These are phyloP conservation scores for Monochamus alternatus DNA, from an alignment of 2,888 invertebrate species.

Conservation along the genomic window DNA sequence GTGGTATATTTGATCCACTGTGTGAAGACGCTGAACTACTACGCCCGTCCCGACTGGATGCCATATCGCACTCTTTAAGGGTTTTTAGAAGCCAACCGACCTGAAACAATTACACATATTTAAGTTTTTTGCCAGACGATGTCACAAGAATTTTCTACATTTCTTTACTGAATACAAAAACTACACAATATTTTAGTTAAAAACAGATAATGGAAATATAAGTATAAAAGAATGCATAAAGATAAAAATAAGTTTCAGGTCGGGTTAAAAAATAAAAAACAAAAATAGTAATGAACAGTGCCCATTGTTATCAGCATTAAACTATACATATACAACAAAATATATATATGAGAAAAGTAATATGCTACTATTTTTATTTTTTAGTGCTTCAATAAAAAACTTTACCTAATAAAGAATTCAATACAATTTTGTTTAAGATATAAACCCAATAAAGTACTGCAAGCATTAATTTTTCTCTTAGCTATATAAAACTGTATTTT, in stretches of 20 bases:
- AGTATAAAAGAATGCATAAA: constrained; percentile 19
- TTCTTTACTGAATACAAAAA: too few relatives aligned
- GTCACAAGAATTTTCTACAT: too few relatives aligned
- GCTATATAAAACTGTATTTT: too few relatives aligned
- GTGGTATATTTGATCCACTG: constrained; percentile 67
- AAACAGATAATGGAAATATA: too few relatives aligned
- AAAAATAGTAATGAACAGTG: constrained; percentile 12
- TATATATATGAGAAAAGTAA: neutral
- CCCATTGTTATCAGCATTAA: too few relatives aligned
- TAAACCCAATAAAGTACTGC: too few relatives aligned
- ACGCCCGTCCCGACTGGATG: constrained; percentile 70
- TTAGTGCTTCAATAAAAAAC: neutral
- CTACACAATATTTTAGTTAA: too few relatives aligned
- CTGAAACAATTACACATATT: constrained; percentile 72
- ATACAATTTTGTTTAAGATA: too few relatives aligned
- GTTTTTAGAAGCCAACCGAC: constrained; percentile 66
- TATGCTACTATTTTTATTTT: constrained; percentile 1
- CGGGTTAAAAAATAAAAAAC: constrained; percentile 54
- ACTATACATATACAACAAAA: neutral
- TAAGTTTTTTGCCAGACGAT: too few relatives aligned
- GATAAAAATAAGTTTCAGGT: constrained; percentile 61
- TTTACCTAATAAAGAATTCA: too few relatives aligned
- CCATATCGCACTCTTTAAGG: constrained; percentile 58
- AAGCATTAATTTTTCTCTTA: too few relatives aligned
- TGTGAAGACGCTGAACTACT: constrained; percentile 70